These are phyloP conservation scores for Morpho helenor DNA, from an alignment of 2,888 invertebrate genomes.

Conservation along the genomic window DNA sequence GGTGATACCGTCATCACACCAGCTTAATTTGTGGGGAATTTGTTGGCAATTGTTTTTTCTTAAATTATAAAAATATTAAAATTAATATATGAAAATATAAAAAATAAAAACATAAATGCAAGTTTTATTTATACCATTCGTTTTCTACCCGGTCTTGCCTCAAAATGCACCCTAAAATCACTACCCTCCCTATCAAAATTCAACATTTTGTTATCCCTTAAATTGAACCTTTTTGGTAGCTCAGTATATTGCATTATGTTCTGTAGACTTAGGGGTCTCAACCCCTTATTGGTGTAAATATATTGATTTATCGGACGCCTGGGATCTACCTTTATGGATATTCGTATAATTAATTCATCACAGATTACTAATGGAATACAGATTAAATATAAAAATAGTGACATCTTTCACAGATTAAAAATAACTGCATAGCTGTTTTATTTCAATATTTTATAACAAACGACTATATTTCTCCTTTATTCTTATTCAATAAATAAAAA, in stretches of 20 bases:
- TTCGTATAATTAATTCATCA: conserved; percentile 21
- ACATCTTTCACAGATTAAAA: background rate
- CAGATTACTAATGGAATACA: background rate
- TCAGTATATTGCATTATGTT: conserved; percentile 35
- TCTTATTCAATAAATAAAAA: too few relatives aligned
- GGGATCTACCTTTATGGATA: conserved; percentile 25
- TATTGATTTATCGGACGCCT: conserved; percentile 33
- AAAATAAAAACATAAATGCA: too few relatives aligned
- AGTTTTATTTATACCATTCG: background rate
- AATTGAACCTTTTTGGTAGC: conserved; percentile 30
- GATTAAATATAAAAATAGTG: background rate
- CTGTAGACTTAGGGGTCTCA: conserved; percentile 32
- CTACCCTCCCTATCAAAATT: conserved; percentile 16
- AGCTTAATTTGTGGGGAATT: too few relatives aligned
- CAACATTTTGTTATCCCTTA: conserved; percentile 24
- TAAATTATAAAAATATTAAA: too few relatives aligned
- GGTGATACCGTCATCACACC: too few relatives aligned
- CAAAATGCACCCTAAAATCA: background rate
- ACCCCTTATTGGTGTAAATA: conserved; percentile 31
- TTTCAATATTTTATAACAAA: too few relatives aligned
- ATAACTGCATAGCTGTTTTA: too few relatives aligned
- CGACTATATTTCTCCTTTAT: too few relatives aligned
- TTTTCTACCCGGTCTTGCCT: conserved; percentile 9
- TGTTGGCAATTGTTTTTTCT: too few relatives aligned
- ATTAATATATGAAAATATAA: too few relatives aligned